Evolutionary conservation across 2,113 vertebrate species (phyloP).

Genomic region (Pycnonotus jocosus): DNA sequence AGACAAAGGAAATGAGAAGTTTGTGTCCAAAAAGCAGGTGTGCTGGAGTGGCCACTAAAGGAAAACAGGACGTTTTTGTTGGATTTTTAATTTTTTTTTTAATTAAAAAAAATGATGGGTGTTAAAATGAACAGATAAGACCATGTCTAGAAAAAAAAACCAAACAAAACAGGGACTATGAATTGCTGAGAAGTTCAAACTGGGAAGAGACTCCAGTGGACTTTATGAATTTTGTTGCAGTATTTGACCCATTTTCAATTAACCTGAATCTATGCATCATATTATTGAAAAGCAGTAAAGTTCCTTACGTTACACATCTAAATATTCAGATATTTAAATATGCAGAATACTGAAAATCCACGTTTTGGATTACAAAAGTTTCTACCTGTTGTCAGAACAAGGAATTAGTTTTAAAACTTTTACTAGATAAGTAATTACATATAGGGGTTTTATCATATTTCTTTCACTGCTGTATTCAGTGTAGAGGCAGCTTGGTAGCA

Average conservation of each 20-base stretch:
- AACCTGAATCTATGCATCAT: neutral
- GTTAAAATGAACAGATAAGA: neutral
- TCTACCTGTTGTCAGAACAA: neutral
- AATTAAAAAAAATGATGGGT: rapidly evolving
- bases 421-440: neutral
- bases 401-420: neutral
- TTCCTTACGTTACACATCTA: neutral
- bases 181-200: neutral
- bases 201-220: neutral
- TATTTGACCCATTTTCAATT: neutral
- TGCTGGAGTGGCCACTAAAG: neutral
- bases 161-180: neutral
- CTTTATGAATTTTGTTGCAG: neutral
- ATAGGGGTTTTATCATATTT: neutral
- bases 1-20: neutral
- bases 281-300: neutral
- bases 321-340: neutral
- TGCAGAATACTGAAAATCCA: rapidly evolving
- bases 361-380: neutral
- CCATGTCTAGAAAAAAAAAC: neutral
- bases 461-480: neutral
- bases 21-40: neutral
- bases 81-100: neutral
- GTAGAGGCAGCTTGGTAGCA: neutral
- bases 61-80: rapidly evolving